phyloP scores from a whole-genome alignment of 1,140 invertebrate species.

The Heliconius congener region DNA sequence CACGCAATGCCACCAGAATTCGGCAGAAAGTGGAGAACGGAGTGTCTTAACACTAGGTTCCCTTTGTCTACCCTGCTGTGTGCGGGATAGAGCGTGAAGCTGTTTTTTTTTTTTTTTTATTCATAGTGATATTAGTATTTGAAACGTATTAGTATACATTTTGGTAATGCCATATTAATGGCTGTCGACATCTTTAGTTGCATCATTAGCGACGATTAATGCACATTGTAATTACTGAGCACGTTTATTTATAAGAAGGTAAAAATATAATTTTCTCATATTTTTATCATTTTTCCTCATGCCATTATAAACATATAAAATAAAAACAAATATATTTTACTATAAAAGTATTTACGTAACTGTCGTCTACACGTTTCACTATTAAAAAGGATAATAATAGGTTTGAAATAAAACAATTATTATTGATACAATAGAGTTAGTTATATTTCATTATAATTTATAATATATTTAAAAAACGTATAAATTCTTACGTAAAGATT shows the following conservation, averaged over 20 bases:
- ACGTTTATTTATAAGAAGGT: slow-evolving; percentile 6
- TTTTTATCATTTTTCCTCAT: slow-evolving; percentile 6
- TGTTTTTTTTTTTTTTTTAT: no score
- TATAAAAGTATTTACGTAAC: slow-evolving; percentile 8
- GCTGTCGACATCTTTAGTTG: background rate
- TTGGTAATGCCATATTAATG: slow-evolving; percentile 11
- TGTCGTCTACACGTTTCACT: background rate
- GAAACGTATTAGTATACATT: background rate
- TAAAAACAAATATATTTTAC: slow-evolving; percentile 4
- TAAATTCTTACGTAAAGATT: background rate
- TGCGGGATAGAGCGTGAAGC: no score
- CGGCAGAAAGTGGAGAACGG: no score
- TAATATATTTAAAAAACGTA: background rate
- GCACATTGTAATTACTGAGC: slow-evolving; percentile 3
- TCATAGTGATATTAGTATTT: background rate
- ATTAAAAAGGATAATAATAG: background rate
- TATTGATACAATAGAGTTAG: background rate
- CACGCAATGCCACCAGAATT: no score
- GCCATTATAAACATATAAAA: background rate
- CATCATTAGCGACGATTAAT: slow-evolving; percentile 9
- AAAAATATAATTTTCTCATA: background rate
- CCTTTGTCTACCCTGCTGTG: no score
- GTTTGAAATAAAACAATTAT: background rate
- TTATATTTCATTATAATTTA: background rate
- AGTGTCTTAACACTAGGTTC: no score